These are phyloP conservation scores for Actinernus sp. DNA, from an alignment of 92 coral and sea anemone genomes.

Conservation along the genomic window DNA sequence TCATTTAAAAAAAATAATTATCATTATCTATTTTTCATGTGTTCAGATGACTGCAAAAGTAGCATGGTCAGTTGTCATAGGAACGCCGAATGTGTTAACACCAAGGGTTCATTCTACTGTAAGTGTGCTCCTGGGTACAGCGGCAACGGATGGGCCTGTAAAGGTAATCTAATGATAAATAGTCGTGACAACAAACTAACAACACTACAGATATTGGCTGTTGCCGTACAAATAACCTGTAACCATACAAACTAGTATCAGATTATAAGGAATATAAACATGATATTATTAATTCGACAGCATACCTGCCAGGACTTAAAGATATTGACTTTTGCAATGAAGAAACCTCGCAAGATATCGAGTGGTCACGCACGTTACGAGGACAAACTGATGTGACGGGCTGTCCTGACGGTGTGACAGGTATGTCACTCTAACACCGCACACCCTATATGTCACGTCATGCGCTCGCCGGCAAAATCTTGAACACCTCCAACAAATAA, in stretches of 20 bases:
- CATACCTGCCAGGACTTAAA: slow-evolving; percentile 28
- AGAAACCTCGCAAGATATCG: slow-evolving; percentile 46
- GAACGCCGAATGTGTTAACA: slow-evolving; percentile 54
- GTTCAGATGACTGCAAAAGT: not conserved
- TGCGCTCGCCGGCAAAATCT: too few species aligned
- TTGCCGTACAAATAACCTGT: too few species aligned
- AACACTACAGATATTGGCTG: too few species aligned
- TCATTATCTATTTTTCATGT: too few species aligned
- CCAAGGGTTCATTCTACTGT: slow-evolving; percentile 59
- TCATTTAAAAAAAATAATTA: too few species aligned
- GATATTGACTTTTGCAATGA: slow-evolving; percentile 56
- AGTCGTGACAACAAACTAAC: too few species aligned
- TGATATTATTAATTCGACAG: slow-evolving; percentile 14
- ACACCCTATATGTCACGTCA: too few species aligned
- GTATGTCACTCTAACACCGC: too few species aligned
- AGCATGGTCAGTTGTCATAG: slow-evolving; percentile 15
- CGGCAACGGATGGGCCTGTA: slow-evolving; percentile 60
- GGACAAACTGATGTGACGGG: slow-evolving; percentile 35
- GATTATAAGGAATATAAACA: too few species aligned
- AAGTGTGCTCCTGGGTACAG: slow-evolving; percentile 38
- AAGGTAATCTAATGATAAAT: slow-evolving; percentile 54
- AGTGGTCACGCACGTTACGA: slow-evolving; percentile 65
- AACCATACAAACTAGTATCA: too few species aligned
- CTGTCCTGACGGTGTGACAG: slow-evolving; percentile 68
- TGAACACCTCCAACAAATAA: too few species aligned